Conservation (phyloP, 2,888 invertebrate genomes). For the Napeogenes inachia region DNA sequence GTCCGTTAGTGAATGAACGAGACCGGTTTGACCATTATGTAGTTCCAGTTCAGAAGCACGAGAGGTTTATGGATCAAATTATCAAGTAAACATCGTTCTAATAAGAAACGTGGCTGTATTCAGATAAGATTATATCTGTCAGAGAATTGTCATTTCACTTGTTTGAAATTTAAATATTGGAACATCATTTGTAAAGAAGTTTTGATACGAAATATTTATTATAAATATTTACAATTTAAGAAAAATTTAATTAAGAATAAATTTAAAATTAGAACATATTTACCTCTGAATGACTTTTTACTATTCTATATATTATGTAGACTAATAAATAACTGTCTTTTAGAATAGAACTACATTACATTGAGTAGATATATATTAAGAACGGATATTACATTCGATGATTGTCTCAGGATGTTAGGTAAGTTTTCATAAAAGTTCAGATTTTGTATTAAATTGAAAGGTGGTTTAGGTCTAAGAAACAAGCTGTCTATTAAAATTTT, state of each 20-base stretch:
- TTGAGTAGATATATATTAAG: neutral
- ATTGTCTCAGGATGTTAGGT: conserved; percentile 35
- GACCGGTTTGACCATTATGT: conserved; percentile 47
- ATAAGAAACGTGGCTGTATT: conserved; percentile 20
- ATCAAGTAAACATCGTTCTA: conserved; percentile 27
- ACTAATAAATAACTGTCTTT: neutral
- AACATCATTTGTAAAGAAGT: neutral
- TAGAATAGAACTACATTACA: too few species aligned
- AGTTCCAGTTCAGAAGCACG: conserved; percentile 39
- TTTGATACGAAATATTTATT: too few species aligned
- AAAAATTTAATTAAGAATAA: too few species aligned
- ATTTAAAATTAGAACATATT: too few species aligned
- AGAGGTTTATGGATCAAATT: conserved; percentile 41
- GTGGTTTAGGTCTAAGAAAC: conserved; percentile 21
- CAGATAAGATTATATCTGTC: conserved; percentile 18
- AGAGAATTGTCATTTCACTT: conserved; percentile 3
- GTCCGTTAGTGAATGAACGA: conserved; percentile 50
- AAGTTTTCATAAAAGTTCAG: conserved; percentile 33
- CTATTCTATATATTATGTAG: too few species aligned
- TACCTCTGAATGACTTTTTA: too few species aligned
- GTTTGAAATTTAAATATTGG: neutral
- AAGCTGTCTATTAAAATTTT: too few species aligned
- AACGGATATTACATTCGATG: conserved; percentile 30
- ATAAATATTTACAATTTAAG: too few species aligned
- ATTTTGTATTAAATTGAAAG: conserved; percentile 31